These are phyloP conservation scores for Sebastes flavidus DNA, from an alignment of 2,797 vertebrate genomes.

Conservation along the genomic window DNA sequence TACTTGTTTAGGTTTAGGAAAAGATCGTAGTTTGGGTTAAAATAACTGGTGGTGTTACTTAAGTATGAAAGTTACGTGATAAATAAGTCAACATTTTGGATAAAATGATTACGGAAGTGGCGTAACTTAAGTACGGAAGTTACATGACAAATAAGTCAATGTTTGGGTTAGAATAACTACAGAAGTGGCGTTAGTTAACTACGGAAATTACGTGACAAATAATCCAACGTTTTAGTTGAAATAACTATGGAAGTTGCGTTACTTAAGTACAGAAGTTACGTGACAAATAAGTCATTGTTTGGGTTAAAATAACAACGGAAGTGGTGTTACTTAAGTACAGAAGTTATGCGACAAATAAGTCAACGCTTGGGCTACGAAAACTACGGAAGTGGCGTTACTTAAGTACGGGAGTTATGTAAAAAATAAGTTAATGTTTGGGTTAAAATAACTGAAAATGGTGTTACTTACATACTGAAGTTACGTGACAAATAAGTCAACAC, in stretches of 20 bases:
- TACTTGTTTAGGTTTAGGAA: neutral
- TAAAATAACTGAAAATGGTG: too few species aligned
- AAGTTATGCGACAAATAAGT: neutral
- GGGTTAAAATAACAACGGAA: neutral
- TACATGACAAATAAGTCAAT: neutral
- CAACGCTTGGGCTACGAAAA: neutral
- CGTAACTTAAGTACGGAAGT: neutral
- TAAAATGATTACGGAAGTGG: too few species aligned
- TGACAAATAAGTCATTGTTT: neutral
- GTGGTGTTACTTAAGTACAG: neutral
- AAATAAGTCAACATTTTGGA: too few species aligned
- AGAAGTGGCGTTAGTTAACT: neutral
- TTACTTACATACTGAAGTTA: too few species aligned
- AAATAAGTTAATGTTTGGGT: neutral
- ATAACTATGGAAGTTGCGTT: neutral
- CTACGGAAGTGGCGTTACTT: neutral
- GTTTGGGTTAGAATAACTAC: neutral
- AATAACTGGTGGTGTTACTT: neutral
- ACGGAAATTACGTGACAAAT: neutral
- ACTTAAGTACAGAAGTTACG: neutral
- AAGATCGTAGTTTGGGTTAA: neutral
- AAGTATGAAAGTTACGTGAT: too few species aligned
- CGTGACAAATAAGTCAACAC: neutral
- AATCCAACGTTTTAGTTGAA: fast-evolving
- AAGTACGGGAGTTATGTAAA: fast-evolving